Evolutionary conservation across 2,797 vertebrate species (phyloP), one percentile per base, ranked within the genome.

Genomic region (Macropodus opercularis): DNA sequence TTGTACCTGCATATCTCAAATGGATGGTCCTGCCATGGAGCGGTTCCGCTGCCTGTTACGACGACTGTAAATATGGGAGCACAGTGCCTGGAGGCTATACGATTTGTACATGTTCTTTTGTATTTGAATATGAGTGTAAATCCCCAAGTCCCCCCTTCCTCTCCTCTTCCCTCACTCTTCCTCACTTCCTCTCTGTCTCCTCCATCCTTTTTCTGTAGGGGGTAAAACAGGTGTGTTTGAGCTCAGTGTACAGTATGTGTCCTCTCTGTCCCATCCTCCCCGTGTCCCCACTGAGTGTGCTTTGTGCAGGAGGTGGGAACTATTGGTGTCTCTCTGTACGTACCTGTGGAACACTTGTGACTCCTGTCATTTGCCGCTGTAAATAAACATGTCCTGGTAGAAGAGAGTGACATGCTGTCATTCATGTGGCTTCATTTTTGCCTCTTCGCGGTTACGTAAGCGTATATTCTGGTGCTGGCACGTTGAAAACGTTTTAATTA

Each of bases 321-420:
- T 89, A 88, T 88, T 85, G 83, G 85, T 87, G 89, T 89, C 83
- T 87, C 85, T 86, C 86, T 90, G 86, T 90, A 87, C 75, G 89
- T 90, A 89, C 86, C 85, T 77, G 87, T 89, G 86, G 83, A 91
- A 90, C 87, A 90, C 81, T 84, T 91, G 89, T 91, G 87, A 89
- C 81, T 87, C 84, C 85, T 92, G 87, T 91, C 90, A 92, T 91
- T 91, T 85, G 85, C 87, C 80, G 79, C 87, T 92, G 91, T 92
- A 92, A 93, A 92, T 93, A 93, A 93, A 92, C 88, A 88, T 90
- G 88, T 90, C 85, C 87, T 91, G 87, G 85, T 90, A 89, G 85
- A 92, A 90, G 81, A 89, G 74, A 87, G 85, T 62, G 81, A 67
- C 24, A 61, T 15, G 38, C 23, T 47, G 54, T 79, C 21, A 3